Conservation (phyloP, 2,888 invertebrate species). For the Hipparchia semele region DNA sequence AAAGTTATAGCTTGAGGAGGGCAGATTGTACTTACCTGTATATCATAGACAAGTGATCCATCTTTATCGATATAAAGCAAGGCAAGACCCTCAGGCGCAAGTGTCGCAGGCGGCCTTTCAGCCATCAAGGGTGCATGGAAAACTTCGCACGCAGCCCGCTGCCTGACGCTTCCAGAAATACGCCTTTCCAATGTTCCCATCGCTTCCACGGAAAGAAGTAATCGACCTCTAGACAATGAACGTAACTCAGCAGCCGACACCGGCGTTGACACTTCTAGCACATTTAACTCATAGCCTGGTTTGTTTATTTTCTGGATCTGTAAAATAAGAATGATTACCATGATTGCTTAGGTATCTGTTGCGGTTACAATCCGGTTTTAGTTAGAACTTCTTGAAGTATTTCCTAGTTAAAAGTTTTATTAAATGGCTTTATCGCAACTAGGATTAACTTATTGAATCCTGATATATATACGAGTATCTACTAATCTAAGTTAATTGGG, state of each 20-base stretch:
- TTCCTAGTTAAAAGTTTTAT: too few relatives aligned
- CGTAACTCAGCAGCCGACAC: constrained; percentile 90
- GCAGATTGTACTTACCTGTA: constrained; percentile 71
- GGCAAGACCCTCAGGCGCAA: constrained; percentile 86
- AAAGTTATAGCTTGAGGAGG: too few relatives aligned
- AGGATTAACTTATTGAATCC: too few relatives aligned
- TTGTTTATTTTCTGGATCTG: constrained; percentile 86
- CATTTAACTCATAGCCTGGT: constrained; percentile 89
- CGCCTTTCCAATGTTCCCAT: constrained; percentile 85
- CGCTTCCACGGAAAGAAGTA: constrained; percentile 88
- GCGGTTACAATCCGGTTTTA: too few relatives aligned
- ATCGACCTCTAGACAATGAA: constrained; percentile 89
- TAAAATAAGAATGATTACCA: constrained; percentile 45
- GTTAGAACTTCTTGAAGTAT: not conserved
- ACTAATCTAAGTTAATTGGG: too few relatives aligned
- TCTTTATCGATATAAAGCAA: constrained; percentile 91
- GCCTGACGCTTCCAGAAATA: constrained; percentile 88
- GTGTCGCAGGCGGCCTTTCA: constrained; percentile 71
- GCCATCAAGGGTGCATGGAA: constrained; percentile 88
- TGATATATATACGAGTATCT: too few relatives aligned
- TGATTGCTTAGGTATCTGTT: too few relatives aligned
- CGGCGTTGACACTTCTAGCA: constrained; percentile 90
- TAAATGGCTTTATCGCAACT: too few relatives aligned
- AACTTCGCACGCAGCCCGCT: constrained; percentile 90
- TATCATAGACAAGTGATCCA: constrained; percentile 90